phyloP scores from a whole-genome alignment of 2,113 vertebrate genomes.

The Lophura nycthemera region DNA sequence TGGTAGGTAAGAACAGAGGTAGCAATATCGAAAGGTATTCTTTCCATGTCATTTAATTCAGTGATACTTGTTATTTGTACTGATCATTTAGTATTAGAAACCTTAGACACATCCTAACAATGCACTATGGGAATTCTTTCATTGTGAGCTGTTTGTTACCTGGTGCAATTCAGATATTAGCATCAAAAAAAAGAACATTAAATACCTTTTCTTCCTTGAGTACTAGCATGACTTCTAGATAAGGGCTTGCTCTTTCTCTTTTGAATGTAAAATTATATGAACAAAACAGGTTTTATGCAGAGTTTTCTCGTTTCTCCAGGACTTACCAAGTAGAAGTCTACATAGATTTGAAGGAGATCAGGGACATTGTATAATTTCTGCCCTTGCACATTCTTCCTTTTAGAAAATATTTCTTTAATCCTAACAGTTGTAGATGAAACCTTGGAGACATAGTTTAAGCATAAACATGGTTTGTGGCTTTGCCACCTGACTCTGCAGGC shows the following conservation, averaged over 20 bases:
- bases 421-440: neutral
- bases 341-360: fast-evolving
- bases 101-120: neutral
- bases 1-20: neutral
- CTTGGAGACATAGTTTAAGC: neutral
- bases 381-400: neutral
- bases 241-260: neutral
- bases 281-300: neutral
- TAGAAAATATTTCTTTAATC: neutral
- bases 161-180: neutral
- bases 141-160: neutral
- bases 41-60: neutral
- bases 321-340: neutral
- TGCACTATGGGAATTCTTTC: neutral
- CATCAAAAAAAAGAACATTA: neutral
- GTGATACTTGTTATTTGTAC: neutral
- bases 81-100: neutral
- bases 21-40: neutral
- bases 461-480: neutral
- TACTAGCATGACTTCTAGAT: neutral
- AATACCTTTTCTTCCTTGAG: neutral
- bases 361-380: neutral
- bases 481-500: neutral
- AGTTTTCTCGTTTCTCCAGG: neutral
- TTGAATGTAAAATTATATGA: neutral